A percentile compares a stretch with the other conserved stretches of the same genome.
Evolutionary conservation across 2,113 vertebrate genomes (phyloP).

Genomic region (Ciconia stormi): DNA sequence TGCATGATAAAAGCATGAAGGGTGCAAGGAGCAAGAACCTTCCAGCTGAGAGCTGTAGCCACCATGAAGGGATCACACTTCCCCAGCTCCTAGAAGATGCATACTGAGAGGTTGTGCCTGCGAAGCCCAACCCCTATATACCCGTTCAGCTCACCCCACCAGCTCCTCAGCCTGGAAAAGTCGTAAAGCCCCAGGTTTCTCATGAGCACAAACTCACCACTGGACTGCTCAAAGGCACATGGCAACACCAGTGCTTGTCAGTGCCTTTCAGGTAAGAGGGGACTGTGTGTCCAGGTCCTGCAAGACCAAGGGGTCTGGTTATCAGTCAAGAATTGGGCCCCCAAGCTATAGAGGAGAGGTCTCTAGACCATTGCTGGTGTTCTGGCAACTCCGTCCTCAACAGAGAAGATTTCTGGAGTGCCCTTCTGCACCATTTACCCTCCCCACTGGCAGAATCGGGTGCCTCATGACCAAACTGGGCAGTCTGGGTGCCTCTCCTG

Average conservation of each 20-base stretch:
- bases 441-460: accelerated
- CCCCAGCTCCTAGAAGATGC: neutral
- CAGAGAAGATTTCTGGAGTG: neutral
- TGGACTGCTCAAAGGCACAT: neutral
- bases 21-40: neutral
- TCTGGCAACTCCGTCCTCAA: neutral
- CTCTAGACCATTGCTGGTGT: neutral
- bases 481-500: neutral
- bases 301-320: neutral
- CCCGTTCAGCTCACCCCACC: neutral
- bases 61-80: neutral
- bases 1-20: neutral
- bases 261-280: neutral
- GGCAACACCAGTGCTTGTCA: neutral
- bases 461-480: neutral
- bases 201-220: neutral
- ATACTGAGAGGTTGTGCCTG: neutral
- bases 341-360: neutral
- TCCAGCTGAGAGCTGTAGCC: neutral
- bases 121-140: neutral
- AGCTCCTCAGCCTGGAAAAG: neutral
- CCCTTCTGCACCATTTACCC: neutral
- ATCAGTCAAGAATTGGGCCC: neutral
- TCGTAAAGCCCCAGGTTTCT: neutral
- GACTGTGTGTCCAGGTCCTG: neutral